Evolutionary conservation across 1,140 invertebrate genomes (phyloP).

Genomic region (Trinorchestia longiramus): DNA sequence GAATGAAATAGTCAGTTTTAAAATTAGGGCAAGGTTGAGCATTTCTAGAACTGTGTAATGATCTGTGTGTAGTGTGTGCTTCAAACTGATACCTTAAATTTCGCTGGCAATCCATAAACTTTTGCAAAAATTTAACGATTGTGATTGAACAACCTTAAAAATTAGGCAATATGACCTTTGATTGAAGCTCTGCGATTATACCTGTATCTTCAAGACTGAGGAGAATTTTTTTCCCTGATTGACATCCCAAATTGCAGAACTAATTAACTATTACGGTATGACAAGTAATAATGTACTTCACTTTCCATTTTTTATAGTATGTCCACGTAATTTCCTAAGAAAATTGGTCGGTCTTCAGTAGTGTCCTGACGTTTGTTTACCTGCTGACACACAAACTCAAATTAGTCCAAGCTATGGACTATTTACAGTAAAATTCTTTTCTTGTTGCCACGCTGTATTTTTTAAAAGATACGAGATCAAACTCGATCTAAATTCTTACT

Average conservation of each 20-base stretch:
- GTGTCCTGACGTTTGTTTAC: not conserved
- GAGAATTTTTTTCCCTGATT: not conserved
- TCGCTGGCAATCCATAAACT: not conserved
- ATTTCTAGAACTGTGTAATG: no score
- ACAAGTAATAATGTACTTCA: not conserved
- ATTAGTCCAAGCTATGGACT: not conserved
- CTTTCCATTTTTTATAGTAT: not conserved
- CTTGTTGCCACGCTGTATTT: no score
- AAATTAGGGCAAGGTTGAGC: no score
- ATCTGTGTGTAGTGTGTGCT: no score
- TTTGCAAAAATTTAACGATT: not conserved
- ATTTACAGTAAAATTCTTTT: no score
- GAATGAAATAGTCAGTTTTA: no score
- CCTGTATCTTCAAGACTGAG: no score
- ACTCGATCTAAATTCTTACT: no score
- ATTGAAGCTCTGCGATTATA: not conserved
- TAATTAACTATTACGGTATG: not conserved
- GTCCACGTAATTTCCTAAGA: not conserved
- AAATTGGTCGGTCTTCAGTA: not conserved
- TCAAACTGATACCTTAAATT: not conserved
- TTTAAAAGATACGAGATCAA: no score
- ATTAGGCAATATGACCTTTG: not conserved
- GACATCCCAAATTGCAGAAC: not conserved
- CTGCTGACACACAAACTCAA: not conserved
- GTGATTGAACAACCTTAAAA: not conserved